Evolutionary conservation across 2,113 vertebrate species (phyloP), one percentile per base, ranked within the genome.

Genomic region (Tor tambroides): DNA sequence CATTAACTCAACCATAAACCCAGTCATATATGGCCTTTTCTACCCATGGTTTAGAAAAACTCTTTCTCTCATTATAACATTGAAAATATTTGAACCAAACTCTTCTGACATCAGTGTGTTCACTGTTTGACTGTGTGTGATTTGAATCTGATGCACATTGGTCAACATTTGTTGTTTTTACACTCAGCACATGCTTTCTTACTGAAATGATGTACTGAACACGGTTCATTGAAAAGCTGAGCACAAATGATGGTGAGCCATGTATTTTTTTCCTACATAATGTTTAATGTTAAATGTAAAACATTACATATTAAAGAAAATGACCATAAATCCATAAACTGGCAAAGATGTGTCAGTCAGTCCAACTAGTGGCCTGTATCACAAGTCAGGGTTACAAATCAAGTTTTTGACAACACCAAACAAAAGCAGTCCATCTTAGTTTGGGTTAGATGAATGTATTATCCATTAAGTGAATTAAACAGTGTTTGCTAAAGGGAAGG

Each of bases 31-130:
- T 56, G 91, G 86, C 9, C 56, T 92, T 46, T 89, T 92, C 59
- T 92, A 92, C 41, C 90, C 91, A 5, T 92, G 91, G 92, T 92
- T 92, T 71, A 90, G 86, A 49, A 92, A 92, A 89, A 79, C 87
- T 0, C 74, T 91, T n/a, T 86, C 82, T 59, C 85, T 91, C 9
- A 91, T 92, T 84, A 3, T 92, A 19, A 91, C 89, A 32, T 28
- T 87, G n/a, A 89, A 63, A 76, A 92, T 92, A 87, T 92, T 92
- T 81, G 65, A 49, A 26, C 15, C 76, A 17, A 80, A 88, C 14
- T 91, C 89, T 1, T 93, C 90, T 72, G 49, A 91, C 6, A 89
- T 79, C 1, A 89, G 81, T 72, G 63, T 93, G 4, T 90, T 85
- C 28, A 30, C 28, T 35, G 14, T n/a, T 78, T 88, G 6, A 79